Evolutionary conservation across 1,140 invertebrate species (phyloP), one percentile per base, ranked within the genome.

Genomic region (Listronotus oregonensis): DNA sequence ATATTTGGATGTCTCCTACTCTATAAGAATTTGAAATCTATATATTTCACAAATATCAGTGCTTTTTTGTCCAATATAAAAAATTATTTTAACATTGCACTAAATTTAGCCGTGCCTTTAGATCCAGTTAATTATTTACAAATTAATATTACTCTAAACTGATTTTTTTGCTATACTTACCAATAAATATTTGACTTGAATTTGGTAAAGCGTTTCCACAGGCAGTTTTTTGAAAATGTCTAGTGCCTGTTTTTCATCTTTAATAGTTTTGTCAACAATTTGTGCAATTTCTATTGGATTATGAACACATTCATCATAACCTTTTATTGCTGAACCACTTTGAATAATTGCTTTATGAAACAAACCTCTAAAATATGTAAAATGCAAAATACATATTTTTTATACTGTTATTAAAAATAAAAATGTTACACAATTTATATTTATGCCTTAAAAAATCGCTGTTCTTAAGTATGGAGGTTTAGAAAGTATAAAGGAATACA

Each of bases 261-360:
- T 37, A 12, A 37, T 37, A 17, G 7, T 50, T 7, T 50, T 27
- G 18, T 10, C 27, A 18, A 14, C 18, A 18, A 42, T 21, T 39
- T 39, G 21, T 11, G 52, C 52, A n/a, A 55, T 39, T n/a, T 17
- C 14, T 40, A 55, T 31, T 15, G 52, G n/a, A 31, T 27, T 14
- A 31, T 55, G 52, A 6, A 11, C n/a, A 27, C n/a, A 55, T 37
- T 55, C 52, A 7, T 87, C 77, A 55, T 75, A 61, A 5, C 76
- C 71, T 63, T 78, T 68, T 80, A 71, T 83, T 0, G 79, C 79
- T 8, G 78, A 84, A 12, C 87, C 88, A 78, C 87, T 86, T 82
- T 87, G 84, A 18, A 85, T 68, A 40, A 89, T 87, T 3, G 80
- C 84, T 74, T 78, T 79, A 57, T 81, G 81, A 70, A 88, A 90